Evolutionary conservation across 2,888 invertebrate species (phyloP), one percentile per base, ranked within the genome.

Genomic region (Dryobotodes eremita): DNA sequence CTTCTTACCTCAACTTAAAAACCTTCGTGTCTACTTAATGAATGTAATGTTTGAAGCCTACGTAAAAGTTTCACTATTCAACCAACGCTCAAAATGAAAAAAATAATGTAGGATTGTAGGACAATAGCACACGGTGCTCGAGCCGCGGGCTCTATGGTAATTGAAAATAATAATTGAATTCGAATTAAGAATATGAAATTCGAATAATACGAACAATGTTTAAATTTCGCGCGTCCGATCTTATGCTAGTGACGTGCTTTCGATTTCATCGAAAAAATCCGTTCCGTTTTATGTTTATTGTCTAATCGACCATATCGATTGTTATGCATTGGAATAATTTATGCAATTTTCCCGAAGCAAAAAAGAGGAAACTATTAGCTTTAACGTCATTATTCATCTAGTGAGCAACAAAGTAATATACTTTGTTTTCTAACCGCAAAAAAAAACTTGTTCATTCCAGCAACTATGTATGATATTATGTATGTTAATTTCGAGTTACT

Each of bases 91-190:
- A 81, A 86, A 85, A 83, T 83, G 86, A 87, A 85, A 94, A 55
- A 94, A 92, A 87, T 72, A 75, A 89, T 89, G 91, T 94, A 92
- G 94, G 92, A 95, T 95, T 89, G 91, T 94, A 92, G 94, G 92
- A 95, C 95, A 95, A 94, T 93, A 90, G 92, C 90, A 90, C 89
- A 88, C 77, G 91, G 89, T 89, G 88, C 88, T 80, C 82, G 75
- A 80, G 91, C 92, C 92, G 89, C 92, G 89, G 91, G 91, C 93
- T 91, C 93, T 92, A 93, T 93, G 93, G 94, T 95, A 95, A 95
- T 95, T 95, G 95, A 94, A 95, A 96, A 95, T 95, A 94, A 95
- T 96, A 95, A 95, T 96, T 94, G 94, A 95, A 96, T 95, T 94
- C 89, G 93, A 94, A 95, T 95, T 96, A 95, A 94, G 94, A 94